Evolutionary conservation across 2,113 vertebrate genomes (phyloP).

Genomic region (Nyctibius bracteatus): DNA sequence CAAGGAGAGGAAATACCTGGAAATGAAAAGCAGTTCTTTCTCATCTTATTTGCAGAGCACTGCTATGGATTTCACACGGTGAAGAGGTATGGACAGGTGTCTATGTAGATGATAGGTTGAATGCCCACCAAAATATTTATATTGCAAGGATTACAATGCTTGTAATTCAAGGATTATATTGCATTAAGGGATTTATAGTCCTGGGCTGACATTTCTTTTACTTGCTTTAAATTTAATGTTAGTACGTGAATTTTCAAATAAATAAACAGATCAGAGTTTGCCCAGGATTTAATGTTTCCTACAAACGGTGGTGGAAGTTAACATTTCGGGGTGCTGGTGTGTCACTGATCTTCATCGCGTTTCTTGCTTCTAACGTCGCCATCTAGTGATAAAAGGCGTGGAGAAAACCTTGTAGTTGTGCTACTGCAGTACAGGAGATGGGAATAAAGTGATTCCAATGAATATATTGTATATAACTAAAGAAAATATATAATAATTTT

Average conservation of each 20-base stretch:
- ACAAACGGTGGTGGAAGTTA: background rate
- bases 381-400: constrained; percentile 1
- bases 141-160: background rate
- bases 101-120: background rate
- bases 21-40: background rate
- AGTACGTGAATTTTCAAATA: background rate
- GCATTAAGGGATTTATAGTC: background rate
- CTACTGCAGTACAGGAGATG: accelerated
- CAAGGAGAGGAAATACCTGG: background rate
- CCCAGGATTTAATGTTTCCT: background rate
- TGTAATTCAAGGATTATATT: background rate
- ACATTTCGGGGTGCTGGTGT: background rate
- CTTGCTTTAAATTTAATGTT: background rate
- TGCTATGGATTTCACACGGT: background rate
- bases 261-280: background rate
- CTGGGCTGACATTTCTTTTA: background rate
- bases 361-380: constrained; percentile 14
- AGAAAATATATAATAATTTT: background rate
- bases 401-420: background rate
- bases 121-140: background rate
- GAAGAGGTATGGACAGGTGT: background rate
- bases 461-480: background rate
- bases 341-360: background rate
- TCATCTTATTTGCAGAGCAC: background rate
- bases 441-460: background rate